Percentiles rank a stretch among this genome's conserved stretches.
Evolutionary conservation across 2,888 invertebrate genomes (phyloP).

Genomic region (Mimachlamys varia): DNA sequence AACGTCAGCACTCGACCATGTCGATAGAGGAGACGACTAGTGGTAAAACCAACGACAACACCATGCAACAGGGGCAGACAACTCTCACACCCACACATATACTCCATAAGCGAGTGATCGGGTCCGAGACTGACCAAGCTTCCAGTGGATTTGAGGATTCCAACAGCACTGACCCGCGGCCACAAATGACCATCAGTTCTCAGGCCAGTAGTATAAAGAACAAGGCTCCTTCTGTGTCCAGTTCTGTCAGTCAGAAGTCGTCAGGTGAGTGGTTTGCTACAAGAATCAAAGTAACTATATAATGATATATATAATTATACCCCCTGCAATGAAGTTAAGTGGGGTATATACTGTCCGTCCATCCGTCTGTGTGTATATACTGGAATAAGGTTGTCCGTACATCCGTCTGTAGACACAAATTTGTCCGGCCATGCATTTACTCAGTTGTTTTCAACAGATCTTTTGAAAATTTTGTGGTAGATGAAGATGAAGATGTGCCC

Average conservation of each 20-base stretch:
- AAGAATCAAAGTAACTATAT: no score
- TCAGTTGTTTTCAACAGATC: no score
- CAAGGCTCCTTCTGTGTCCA: constrained; percentile 63
- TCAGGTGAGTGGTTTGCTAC: constrained; percentile 51
- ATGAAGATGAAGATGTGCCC: no score
- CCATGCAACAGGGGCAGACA: constrained; percentile 44
- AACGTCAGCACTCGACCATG: constrained; percentile 69
- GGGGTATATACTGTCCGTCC: no score
- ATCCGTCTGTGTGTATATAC: no score
- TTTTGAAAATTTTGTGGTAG: no score
- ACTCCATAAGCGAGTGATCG: constrained; percentile 40
- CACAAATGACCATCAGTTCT: constrained; percentile 53
- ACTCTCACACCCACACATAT: constrained; percentile 46
- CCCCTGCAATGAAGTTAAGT: no score
- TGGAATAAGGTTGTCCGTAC: no score
- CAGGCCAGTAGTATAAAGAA: constrained; percentile 53
- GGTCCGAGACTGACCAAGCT: constrained; percentile 71
- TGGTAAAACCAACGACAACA: constrained; percentile 53
- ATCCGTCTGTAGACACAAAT: no score
- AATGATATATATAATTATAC: no score
- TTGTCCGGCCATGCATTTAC: no score
- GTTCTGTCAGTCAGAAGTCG: constrained; percentile 58
- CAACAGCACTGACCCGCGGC: constrained; percentile 64
- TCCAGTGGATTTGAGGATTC: constrained; percentile 79
- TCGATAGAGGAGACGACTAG: constrained; percentile 53